Evolutionary conservation across 30 jellyfish, hydroid and myxozoan genomes (phyloP).

Genomic region (Aurelia sp.): DNA sequence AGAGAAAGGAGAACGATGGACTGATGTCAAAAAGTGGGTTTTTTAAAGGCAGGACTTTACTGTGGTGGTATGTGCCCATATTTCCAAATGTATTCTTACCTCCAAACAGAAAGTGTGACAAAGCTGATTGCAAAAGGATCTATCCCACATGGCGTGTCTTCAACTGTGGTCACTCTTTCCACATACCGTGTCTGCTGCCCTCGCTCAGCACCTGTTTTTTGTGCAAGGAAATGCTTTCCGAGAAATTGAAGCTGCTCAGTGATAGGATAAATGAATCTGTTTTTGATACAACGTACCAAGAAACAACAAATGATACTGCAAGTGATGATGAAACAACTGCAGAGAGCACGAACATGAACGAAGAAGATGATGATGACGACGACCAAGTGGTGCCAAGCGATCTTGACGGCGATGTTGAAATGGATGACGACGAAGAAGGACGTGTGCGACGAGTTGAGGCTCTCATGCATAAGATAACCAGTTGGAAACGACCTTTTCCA

Average conservation of each 20-base stretch:
- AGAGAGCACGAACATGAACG: background rate
- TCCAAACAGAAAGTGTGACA: background rate
- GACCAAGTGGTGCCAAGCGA: slow-evolving; percentile 1
- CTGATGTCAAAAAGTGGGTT: too few species aligned
- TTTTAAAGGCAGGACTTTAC: background rate
- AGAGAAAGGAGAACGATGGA: too few species aligned
- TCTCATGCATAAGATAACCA: slow-evolving; percentile 4
- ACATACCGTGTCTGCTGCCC: slow-evolving; percentile 1
- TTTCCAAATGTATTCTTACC: background rate
- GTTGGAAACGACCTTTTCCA: slow-evolving; percentile 2
- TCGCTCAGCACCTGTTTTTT: slow-evolving; percentile 7
- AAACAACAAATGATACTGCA: background rate
- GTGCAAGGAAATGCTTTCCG: background rate
- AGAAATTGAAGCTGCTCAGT: background rate
- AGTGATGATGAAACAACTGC: background rate
- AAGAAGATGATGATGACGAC: background rate
- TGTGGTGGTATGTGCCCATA: background rate
- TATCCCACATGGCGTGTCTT: slow-evolving; percentile 12
- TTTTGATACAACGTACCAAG: too few species aligned
- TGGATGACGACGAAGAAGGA: background rate
- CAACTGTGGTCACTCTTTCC: slow-evolving; percentile 10
- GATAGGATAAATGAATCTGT: too few species aligned
- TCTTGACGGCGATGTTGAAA: background rate
- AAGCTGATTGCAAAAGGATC: background rate
- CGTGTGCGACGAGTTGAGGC: background rate